These are phyloP conservation scores for Platycheirus rosarum DNA, from an alignment of 2,888 invertebrate species.

Conservation along the genomic window DNA sequence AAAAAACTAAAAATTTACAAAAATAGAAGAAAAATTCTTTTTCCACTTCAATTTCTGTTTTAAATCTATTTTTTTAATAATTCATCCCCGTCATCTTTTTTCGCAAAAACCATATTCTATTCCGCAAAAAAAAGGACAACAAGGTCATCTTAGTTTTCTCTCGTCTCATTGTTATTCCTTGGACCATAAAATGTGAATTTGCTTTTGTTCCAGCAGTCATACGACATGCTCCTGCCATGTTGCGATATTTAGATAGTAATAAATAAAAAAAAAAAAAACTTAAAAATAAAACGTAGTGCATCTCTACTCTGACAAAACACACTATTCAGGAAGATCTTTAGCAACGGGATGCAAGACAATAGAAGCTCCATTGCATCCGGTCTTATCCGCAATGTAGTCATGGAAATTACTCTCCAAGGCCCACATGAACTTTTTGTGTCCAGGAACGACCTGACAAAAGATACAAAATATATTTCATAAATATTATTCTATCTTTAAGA, in stretches of 20 bases:
- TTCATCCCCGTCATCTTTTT: neutral
- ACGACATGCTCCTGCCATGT: neutral
- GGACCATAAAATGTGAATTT: neutral
- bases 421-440: slow-evolving; percentile 86
- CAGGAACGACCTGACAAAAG: slow-evolving; percentile 82
- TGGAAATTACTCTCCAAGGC: slow-evolving; percentile 87
- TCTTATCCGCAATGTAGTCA: slow-evolving; percentile 85
- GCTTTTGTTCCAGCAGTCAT: slow-evolving; percentile 36
- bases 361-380: slow-evolving; percentile 86
- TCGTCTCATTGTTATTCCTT: neutral
- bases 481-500: neutral
- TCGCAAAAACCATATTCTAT: neutral
- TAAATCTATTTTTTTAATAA: neutral
- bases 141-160: neutral
- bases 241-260: slow-evolving; percentile 28
- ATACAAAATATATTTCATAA: neutral
- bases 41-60: no score
- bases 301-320: neutral
- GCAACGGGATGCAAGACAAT: slow-evolving; percentile 85
- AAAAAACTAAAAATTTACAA: no score
- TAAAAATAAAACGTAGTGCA: slow-evolving; percentile 26
- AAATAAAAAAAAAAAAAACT: slow-evolving; percentile 42
- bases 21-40: no score
- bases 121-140: neutral
- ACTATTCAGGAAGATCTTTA: slow-evolving; percentile 81